These are phyloP conservation scores for Melanotaenia parkinsoni DNA, from an alignment of 2,797 vertebrate species.

Conservation along the genomic window DNA sequence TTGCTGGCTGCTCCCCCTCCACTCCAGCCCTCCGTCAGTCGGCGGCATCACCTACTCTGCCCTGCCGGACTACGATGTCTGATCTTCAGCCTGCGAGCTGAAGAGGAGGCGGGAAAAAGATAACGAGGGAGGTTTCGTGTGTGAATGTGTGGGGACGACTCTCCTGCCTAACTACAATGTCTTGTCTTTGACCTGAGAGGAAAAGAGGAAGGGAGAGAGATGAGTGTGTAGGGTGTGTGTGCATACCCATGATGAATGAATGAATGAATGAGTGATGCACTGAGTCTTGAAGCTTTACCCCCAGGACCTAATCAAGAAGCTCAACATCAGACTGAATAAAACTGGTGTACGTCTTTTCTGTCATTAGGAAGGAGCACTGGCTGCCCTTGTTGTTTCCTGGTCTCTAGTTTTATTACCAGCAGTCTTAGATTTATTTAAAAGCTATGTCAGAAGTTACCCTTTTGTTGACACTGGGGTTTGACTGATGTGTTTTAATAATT, in stretches of 20 bases:
- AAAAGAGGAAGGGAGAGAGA: slow-evolving; percentile 16
- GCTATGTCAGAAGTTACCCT: neutral
- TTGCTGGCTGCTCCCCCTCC: slow-evolving; percentile 87
- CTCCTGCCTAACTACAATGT: slow-evolving; percentile 74
- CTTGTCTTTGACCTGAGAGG: slow-evolving; percentile 60
- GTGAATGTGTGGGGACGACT: neutral
- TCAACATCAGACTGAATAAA: slow-evolving; percentile 25
- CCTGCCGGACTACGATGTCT: slow-evolving; percentile 84
- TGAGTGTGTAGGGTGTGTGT: slow-evolving; percentile 3
- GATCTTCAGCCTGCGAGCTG: slow-evolving; percentile 31
- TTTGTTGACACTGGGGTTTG: slow-evolving; percentile 11
- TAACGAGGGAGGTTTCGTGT: slow-evolving; percentile 13
- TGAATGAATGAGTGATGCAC: slow-evolving; percentile 5
- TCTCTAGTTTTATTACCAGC: slow-evolving; percentile 24
- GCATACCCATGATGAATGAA: neutral
- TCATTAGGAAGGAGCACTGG: slow-evolving; percentile 2
- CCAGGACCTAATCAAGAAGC: slow-evolving; percentile 8
- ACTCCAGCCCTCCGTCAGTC: slow-evolving; percentile 76
- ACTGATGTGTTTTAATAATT: neutral
- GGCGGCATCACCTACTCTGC: slow-evolving; percentile 83
- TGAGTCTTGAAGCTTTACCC: slow-evolving; percentile 7
- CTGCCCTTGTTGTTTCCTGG: neutral
- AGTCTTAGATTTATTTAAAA: neutral
- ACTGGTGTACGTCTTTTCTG: neutral
- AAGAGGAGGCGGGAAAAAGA: neutral